phyloP scores from a whole-genome alignment of 2,797 vertebrate genomes.

The Chrosomus eos region DNA sequence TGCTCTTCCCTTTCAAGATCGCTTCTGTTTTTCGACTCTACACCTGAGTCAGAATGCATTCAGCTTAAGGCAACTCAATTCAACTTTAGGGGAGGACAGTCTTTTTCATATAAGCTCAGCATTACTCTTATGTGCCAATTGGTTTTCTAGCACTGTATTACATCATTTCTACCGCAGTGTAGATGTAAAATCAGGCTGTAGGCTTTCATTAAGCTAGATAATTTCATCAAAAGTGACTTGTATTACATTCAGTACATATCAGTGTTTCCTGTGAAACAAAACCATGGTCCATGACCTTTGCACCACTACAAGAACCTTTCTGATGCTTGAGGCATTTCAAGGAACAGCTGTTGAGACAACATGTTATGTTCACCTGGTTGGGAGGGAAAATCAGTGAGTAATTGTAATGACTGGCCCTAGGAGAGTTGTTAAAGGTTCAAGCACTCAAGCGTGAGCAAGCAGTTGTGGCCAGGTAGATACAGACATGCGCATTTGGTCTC shows the following conservation, averaged over 20 bases:
- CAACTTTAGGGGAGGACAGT: neutral
- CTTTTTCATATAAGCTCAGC: neutral
- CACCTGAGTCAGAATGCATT: neutral
- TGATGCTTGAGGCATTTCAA: constrained; percentile 17
- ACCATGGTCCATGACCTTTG: constrained; percentile 22
- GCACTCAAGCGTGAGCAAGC: constrained; percentile 3
- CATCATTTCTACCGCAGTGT: neutral
- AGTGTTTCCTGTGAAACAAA: constrained; percentile 8
- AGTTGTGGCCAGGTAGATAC: neutral
- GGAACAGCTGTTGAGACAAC: constrained; percentile 42
- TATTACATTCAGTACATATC: neutral
- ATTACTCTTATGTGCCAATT: neutral
- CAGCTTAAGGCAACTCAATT: neutral
- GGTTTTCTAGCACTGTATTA: neutral
- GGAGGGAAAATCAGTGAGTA: constrained; percentile 26
- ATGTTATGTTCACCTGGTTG: constrained; percentile 46
- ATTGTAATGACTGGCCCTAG: constrained; percentile 33
- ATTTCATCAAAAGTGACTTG: neutral
- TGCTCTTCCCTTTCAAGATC: neutral
- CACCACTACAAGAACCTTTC: neutral
- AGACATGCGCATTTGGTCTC: neutral
- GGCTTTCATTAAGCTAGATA: neutral
- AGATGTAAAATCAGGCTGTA: neutral
- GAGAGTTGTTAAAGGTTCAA: constrained; percentile 32
- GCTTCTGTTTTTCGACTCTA: neutral